Conservation (phyloP, 2,797 vertebrate genomes). For the Apodemus agrarius region DNA sequence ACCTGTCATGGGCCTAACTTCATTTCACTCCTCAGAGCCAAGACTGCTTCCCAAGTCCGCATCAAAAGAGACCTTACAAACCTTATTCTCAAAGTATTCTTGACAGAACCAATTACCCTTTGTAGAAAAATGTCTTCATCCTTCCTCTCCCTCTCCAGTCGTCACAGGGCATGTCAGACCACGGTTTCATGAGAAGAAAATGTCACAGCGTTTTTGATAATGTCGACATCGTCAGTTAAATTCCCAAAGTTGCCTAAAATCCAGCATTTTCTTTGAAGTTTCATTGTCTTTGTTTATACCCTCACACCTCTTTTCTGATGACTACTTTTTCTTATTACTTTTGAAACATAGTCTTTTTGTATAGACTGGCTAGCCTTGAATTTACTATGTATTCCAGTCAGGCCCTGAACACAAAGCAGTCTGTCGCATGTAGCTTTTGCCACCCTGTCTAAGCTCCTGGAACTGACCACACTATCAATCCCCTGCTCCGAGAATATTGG, state of each 20-base stretch:
- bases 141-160: background rate
- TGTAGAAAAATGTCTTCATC: background rate
- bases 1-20: background rate
- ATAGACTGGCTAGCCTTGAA: background rate
- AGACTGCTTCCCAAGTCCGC: background rate
- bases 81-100: slow-evolving; percentile 16
- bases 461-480: accelerated
- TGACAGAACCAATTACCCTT: background rate
- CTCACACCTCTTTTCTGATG: background rate
- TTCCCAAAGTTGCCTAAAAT: background rate
- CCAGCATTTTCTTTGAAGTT: background rate
- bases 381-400: background rate
- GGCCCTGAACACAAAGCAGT: background rate
- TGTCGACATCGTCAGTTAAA: background rate
- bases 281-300: background rate
- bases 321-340: background rate
- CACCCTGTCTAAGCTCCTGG: background rate
- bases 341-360: background rate
- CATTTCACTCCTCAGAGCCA: background rate
- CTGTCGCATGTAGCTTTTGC: background rate
- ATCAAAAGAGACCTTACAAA: background rate
- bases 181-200: background rate
- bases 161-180: background rate
- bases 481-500: background rate
- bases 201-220: background rate